A percentile compares a stretch with the other conserved stretches of the same genome.
These are phyloP conservation scores for Acleris sparsana DNA, from an alignment of 2,888 invertebrate species.

Conservation along the genomic window DNA sequence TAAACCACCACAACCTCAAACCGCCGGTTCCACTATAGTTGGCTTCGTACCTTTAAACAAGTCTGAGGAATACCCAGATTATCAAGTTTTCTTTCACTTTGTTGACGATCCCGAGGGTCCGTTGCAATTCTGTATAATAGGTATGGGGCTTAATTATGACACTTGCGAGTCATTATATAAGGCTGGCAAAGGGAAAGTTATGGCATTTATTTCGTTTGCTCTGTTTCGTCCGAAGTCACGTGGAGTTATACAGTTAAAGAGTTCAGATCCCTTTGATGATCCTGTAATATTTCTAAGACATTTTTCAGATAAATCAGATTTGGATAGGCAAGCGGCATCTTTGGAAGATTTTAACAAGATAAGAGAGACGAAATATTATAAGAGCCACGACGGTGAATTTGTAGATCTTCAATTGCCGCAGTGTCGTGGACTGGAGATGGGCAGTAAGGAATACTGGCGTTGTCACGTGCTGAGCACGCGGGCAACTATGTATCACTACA, in stretches of 20 bases:
- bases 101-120: neutral
- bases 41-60: constrained; percentile 8
- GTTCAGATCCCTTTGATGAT: constrained; percentile 22
- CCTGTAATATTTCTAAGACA: constrained; percentile 17
- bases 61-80: constrained; percentile 17
- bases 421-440: too few species aligned
- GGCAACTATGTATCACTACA: constrained; percentile 11
- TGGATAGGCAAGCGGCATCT: constrained; percentile 4
- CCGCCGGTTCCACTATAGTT: neutral
- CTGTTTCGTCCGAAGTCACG: constrained; percentile 26
- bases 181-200: constrained; percentile 18
- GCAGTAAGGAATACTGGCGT: too few species aligned
- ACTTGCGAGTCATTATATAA: constrained; percentile 16
- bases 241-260: constrained; percentile 17
- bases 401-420: too few species aligned
- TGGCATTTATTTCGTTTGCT: neutral
- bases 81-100: constrained; percentile 6
- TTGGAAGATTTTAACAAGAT: constrained; percentile 15
- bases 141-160: constrained; percentile 5
- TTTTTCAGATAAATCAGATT: constrained; percentile 14
- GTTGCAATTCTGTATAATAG: neutral
- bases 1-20: constrained; percentile 1
- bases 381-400: too few species aligned
- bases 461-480: constrained; percentile 35
- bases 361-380: neutral